Evolutionary conservation across 2,797 vertebrate species (phyloP).

Genomic region (Acrossocheilus fasciatus): DNA sequence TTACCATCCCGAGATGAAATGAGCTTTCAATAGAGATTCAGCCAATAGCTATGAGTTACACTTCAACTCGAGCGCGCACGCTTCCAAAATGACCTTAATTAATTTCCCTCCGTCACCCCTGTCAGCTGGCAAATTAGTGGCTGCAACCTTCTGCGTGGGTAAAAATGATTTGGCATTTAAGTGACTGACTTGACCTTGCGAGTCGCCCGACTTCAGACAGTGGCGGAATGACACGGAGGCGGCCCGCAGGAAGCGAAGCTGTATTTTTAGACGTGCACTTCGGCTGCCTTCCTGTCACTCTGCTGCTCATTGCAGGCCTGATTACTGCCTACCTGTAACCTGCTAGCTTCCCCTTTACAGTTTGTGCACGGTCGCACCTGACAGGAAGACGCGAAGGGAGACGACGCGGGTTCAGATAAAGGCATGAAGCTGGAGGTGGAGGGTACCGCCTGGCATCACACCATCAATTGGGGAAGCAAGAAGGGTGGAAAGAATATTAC

Average conservation of each 20-base stretch:
- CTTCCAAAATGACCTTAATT: constrained; percentile 63
- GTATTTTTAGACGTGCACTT: constrained; percentile 70
- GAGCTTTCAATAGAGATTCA: constrained; percentile 61
- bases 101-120: constrained; percentile 61
- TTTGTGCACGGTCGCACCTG: constrained; percentile 68
- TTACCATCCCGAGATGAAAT: constrained; percentile 61
- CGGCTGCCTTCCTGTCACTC: constrained; percentile 68
- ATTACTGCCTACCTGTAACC: constrained; percentile 44
- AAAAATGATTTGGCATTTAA: constrained; percentile 64
- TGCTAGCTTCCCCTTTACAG: constrained; percentile 37
- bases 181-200: constrained; percentile 58
- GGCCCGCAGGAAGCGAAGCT: constrained; percentile 72
- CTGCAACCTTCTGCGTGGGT: constrained; percentile 53
- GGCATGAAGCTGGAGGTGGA: constrained; percentile 14
- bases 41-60: constrained; percentile 56
- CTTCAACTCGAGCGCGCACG: constrained; percentile 38
- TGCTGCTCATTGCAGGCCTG: constrained; percentile 65
- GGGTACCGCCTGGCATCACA: constrained; percentile 38
- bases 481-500: constrained; percentile 22
- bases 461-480: constrained; percentile 48
- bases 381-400: constrained; percentile 24
- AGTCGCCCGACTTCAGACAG: constrained; percentile 64
- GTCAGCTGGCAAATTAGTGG: constrained; percentile 59
- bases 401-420: constrained; percentile 14
- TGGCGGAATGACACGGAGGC: constrained; percentile 61